Evolutionary conservation across 2,797 vertebrate genomes (phyloP), one percentile per base, ranked within the genome.

Genomic region (Gambusia yucatana): DNA sequence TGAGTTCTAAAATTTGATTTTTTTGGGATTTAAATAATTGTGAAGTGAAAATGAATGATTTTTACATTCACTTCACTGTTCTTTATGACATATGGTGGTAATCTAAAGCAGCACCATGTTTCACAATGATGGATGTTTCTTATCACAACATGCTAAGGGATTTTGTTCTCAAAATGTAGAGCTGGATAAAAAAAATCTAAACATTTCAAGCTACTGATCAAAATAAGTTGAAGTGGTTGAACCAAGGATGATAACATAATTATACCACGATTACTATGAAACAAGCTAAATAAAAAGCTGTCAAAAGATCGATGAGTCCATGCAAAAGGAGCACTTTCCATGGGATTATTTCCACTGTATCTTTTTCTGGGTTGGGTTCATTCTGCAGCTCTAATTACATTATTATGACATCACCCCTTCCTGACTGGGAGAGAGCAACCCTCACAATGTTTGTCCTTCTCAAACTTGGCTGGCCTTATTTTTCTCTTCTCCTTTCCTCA

Each of bases 381-480:
- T 77, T 81, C 61, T 44, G n/a, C 39, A 75, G 77, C 61, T 82
- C 16, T 20, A 50, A 75, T 76, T 79, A 75, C 46, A 52, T 13
- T 81, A 55, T 81, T 63, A 75, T 87, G 83, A 92, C 87, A 83
- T 89, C 86, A 82, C 82, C 69, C 78, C 81, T 79, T 77, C 73
- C 76, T 82, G 77, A 65, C 46, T 67, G 63, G 22, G 63, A 67
- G 36, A 41, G 22, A 67, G 22, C 65, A 36, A n/a, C 33, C 47
- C 48, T 20, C 76, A 73, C 55, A 43, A 79, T 17, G 22, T 6
- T 77, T 89, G 81, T 78, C 78, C 76, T 81, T 85, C 84, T 78
- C 76, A 81, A 91, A 88, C 81, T 73, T 81, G 83, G 72, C 85
- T 82, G 85, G 80, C 80, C 80, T 87, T 75, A 72, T 88, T 13